A percentile compares a stretch with the other conserved stretches of the same genome.
Evolutionary conservation across 2,113 vertebrate species (phyloP).

Genomic region (Eubucco bourcierii): DNA sequence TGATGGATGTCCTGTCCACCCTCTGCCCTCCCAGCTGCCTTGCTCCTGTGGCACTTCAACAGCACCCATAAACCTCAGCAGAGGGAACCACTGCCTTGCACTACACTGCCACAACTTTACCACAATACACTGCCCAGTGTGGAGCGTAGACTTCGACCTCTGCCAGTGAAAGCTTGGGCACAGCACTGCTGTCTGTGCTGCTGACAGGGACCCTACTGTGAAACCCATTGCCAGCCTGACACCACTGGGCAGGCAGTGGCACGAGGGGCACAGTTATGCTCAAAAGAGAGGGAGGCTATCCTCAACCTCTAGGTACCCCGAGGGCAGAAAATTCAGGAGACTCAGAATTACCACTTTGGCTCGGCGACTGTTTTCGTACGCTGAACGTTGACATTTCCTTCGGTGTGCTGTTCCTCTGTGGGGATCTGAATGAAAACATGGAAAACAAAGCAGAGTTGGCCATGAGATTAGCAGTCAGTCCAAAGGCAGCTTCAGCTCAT

Average conservation of each 20-base stretch:
- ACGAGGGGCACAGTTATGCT: accelerated
- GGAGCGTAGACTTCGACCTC: no score
- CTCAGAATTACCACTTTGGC: conserved; percentile 55
- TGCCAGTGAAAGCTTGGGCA: background rate
- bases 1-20: background rate
- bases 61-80: accelerated
- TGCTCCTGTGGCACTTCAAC: accelerated
- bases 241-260: accelerated
- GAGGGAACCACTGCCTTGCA: background rate
- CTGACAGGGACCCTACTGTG: accelerated
- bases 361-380: conserved; percentile 40
- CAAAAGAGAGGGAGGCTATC: accelerated
- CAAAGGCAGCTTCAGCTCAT: background rate
- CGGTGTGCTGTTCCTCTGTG: background rate
- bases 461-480: background rate
- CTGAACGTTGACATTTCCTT: conserved; percentile 67
- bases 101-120: accelerated
- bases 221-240: background rate
- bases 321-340: background rate
- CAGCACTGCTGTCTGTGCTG: accelerated
- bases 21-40: accelerated
- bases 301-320: background rate
- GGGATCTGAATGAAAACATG: conserved; percentile 40
- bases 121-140: accelerated
- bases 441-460: no score